Conservation (phyloP, 1,140 invertebrate species). For the Pantala flavescens region DNA sequence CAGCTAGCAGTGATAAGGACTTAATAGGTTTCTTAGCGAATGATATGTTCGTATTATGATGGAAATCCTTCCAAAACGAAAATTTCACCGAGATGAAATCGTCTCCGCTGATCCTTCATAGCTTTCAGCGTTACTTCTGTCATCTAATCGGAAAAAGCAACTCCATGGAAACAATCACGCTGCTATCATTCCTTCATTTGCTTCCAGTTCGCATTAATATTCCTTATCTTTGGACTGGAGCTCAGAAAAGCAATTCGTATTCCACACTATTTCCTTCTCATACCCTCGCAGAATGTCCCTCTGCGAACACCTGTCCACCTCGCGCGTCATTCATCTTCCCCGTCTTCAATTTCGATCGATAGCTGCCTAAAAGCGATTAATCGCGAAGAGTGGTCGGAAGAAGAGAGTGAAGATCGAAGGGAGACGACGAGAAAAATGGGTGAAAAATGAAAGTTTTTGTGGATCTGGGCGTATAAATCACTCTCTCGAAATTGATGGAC, state of each 20-base stretch:
- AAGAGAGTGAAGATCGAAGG: not conserved
- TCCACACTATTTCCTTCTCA: not conserved
- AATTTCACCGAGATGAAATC: too few relatives aligned
- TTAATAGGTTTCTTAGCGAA: too few relatives aligned
- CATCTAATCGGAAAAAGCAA: too few relatives aligned
- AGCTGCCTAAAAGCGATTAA: not conserved
- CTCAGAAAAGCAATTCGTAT: not conserved
- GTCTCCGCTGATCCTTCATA: too few relatives aligned
- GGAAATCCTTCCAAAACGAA: too few relatives aligned
- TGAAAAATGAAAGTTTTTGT: not conserved
- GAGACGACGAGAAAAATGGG: not conserved
- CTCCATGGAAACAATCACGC: too few relatives aligned
- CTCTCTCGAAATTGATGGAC: not conserved
- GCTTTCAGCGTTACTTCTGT: too few relatives aligned
- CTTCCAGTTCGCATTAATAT: not conserved
- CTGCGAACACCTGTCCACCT: not conserved
- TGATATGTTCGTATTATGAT: too few relatives aligned
- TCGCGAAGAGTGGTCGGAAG: not conserved
- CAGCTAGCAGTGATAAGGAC: too few relatives aligned
- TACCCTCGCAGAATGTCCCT: not conserved
- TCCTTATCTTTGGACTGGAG: not conserved
- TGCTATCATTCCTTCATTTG: too few relatives aligned
- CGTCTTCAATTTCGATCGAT: not conserved
- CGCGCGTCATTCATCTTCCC: not conserved
- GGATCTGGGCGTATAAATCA: conserved; percentile 1